Conservation (phyloP, 1,140 invertebrate species). For the Drosophila rhopaloa region DNA sequence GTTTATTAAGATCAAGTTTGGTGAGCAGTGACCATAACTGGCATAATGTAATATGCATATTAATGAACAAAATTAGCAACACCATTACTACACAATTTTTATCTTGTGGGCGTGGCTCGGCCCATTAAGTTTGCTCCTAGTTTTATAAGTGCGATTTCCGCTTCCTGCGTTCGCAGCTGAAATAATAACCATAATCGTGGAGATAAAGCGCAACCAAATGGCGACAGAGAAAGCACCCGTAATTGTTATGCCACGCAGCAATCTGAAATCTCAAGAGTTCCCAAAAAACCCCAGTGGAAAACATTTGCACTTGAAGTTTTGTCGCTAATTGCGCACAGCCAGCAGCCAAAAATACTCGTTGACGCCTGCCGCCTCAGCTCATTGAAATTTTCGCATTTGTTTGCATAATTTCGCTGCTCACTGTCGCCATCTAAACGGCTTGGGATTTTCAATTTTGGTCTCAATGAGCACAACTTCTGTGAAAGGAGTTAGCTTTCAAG, state of each 20-base stretch:
- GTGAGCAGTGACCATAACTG: neutral
- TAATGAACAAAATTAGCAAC: constrained; percentile 24
- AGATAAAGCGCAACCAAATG: constrained; percentile 64
- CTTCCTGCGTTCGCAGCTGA: constrained; percentile 37
- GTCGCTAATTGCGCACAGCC: constrained; percentile 34
- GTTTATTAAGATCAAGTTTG: neutral
- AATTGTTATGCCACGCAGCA: constrained; percentile 41
- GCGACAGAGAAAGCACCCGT: constrained; percentile 29
- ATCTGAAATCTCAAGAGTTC: constrained; percentile 17
- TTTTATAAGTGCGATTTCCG: constrained; percentile 67
- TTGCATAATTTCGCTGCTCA: constrained; percentile 34
- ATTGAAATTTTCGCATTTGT: constrained; percentile 55
- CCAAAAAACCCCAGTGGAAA: neutral
- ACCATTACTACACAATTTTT: neutral
- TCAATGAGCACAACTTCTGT: neutral
- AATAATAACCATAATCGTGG: constrained; percentile 60
- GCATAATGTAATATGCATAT: constrained; percentile 1
- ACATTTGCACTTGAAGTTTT: constrained; percentile 20
- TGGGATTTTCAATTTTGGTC: constrained; percentile 24
- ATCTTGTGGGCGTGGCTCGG: constrained; percentile 8
- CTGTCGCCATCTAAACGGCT: constrained; percentile 32
- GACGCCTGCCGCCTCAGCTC: constrained; percentile 17
- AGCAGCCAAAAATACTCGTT: neutral
- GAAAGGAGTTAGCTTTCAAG: neutral
- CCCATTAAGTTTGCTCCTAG: constrained; percentile 18